Evolutionary conservation across 1,140 invertebrate species (phyloP).

Genomic region (Euwallacea similis): DNA sequence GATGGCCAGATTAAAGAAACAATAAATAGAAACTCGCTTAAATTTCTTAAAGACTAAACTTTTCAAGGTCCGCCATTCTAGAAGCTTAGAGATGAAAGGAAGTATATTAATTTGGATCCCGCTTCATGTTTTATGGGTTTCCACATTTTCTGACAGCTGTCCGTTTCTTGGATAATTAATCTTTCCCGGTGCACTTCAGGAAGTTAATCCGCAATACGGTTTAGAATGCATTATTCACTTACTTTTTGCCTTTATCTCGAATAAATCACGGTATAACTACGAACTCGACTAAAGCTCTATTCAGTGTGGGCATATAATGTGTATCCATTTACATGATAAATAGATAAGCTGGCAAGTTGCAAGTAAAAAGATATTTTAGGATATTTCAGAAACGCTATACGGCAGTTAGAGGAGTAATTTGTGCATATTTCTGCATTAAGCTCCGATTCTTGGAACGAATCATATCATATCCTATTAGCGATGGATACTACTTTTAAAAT

Average conservation of each 20-base stretch:
- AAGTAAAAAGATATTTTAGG: slow-evolving; percentile 32
- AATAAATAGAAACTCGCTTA: not conserved
- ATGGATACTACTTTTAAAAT: no score
- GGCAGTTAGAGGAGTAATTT: slow-evolving; percentile 27
- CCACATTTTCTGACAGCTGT: no score
- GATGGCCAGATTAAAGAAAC: slow-evolving; percentile 6
- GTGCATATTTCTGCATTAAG: slow-evolving; percentile 25
- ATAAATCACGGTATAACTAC: slow-evolving; percentile 18
- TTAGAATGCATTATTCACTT: slow-evolving; percentile 16
- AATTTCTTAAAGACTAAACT: no score
- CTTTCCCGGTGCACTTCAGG: no score
- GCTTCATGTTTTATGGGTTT: no score
- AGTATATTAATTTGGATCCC: no score
- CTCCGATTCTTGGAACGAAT: slow-evolving; percentile 7
- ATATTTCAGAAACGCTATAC: slow-evolving; percentile 31
- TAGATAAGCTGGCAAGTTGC: slow-evolving; percentile 21
- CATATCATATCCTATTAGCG: no score
- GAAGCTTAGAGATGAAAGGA: no score
- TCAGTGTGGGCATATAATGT: slow-evolving; percentile 17
- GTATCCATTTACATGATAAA: slow-evolving; percentile 36
- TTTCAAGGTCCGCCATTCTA: no score
- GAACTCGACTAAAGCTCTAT: slow-evolving; percentile 14
- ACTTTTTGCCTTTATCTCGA: slow-evolving; percentile 10
- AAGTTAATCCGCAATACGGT: not conserved
- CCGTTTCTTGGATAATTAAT: no score